These are phyloP conservation scores for Gnathonemus echidnorhynchus DNA, from an alignment of 2,113 vertebrate species.

Conservation along the genomic window DNA sequence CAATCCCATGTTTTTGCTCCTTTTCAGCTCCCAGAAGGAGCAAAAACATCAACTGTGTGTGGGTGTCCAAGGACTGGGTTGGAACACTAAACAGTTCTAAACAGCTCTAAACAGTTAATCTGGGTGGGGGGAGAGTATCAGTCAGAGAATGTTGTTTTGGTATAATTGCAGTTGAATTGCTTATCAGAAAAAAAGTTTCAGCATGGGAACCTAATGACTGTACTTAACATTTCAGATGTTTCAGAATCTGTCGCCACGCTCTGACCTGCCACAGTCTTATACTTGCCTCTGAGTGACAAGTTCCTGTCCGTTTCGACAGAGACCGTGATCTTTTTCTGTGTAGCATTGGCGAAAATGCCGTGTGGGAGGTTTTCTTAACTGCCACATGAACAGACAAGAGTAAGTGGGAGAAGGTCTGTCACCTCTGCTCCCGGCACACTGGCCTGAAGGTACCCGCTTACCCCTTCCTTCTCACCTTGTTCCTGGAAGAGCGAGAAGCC, in stretches of 20 bases:
- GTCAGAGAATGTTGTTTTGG: neutral
- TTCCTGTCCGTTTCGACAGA: neutral
- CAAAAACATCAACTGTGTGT: neutral
- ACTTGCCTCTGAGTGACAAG: neutral
- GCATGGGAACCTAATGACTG: neutral
- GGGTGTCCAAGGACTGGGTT: neutral
- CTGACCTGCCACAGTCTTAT: neutral
- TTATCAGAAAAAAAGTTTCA: neutral
- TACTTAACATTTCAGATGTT: neutral
- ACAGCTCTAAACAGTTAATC: neutral
- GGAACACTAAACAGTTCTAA: neutral
- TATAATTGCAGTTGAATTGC: neutral
- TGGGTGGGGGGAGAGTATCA: neutral
- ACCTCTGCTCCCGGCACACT: constrained; percentile 31
- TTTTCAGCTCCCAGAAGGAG: neutral
- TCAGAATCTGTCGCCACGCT: neutral
- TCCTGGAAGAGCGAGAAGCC: constrained; percentile 43
- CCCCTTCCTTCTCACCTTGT: constrained; percentile 46
- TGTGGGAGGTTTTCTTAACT: neutral
- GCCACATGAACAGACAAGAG: constrained; percentile 48
- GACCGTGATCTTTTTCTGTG: neutral
- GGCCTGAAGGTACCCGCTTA: constrained; percentile 31
- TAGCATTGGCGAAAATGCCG: neutral
- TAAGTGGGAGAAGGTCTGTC: constrained; percentile 35
- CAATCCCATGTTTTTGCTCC: neutral